Conservation (phyloP, 2,113 vertebrate genomes). For the Eubucco bourcierii region DNA sequence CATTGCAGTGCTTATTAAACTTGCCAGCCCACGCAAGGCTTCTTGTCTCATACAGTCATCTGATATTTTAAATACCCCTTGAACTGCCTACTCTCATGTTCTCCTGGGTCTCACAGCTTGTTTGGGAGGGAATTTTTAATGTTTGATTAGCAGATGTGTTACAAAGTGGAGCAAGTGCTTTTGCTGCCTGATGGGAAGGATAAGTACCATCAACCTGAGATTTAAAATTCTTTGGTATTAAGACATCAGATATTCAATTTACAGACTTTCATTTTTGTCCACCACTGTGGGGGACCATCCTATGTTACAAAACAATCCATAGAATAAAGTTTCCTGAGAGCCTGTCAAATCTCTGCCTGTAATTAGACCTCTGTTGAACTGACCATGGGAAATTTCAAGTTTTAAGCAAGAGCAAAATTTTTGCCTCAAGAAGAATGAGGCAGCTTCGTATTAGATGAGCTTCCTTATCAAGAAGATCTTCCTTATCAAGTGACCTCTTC, state of each 20-base stretch:
- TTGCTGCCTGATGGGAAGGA: background rate
- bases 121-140: background rate
- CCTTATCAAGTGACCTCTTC: background rate
- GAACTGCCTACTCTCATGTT: background rate
- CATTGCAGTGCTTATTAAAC: conserved; percentile 21
- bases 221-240: background rate
- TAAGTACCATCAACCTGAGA: background rate
- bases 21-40: background rate
- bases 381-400: background rate
- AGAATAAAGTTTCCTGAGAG: background rate
- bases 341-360: background rate
- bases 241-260: background rate
- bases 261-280: background rate
- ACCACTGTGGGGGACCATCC: background rate
- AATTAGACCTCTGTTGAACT: background rate
- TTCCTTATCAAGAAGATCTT: background rate
- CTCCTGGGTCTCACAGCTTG: background rate
- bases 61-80: conserved; percentile 16
- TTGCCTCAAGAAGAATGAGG: background rate
- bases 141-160: background rate
- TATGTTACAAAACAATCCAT: background rate
- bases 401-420: background rate
- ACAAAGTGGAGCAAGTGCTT: background rate
- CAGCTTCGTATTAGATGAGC: background rate
- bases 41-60: conserved; percentile 13